Evolutionary conservation across 2,113 vertebrate genomes (phyloP).

Genomic region (Callorhinus ursinus): DNA sequence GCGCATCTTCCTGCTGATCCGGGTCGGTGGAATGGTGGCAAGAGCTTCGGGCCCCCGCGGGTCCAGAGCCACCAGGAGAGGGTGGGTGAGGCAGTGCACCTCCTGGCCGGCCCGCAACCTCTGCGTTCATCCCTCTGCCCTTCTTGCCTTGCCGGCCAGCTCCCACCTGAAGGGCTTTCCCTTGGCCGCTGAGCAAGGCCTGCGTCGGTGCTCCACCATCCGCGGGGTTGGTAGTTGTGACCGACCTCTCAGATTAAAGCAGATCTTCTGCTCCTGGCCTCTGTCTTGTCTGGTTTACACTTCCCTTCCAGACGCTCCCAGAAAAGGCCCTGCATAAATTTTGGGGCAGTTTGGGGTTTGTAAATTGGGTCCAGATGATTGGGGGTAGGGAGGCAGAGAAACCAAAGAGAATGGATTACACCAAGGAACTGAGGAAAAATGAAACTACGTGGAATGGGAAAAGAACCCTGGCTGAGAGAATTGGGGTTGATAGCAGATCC

Average conservation of each 20-base stretch:
- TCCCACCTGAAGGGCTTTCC: neutral
- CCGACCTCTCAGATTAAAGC: neutral
- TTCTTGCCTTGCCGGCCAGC: neutral
- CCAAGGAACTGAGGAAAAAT: constrained; percentile 45
- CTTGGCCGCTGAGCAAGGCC: neutral
- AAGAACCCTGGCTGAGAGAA: neutral
- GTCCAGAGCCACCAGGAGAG: too few relatives aligned
- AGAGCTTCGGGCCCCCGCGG: neutral
- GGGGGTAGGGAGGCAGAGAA: constrained; percentile 53
- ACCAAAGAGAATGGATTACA: constrained; percentile 55
- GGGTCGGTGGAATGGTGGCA: neutral
- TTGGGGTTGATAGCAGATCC: neutral
- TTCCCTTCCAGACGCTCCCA: constrained; percentile 70
- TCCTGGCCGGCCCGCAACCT: neutral
- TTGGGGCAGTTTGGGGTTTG: constrained; percentile 78
- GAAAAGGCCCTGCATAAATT: constrained; percentile 73
- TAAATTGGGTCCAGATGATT: constrained; percentile 82
- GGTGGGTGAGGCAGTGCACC: neutral
- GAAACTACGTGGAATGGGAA: neutral
- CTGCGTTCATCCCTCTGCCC: neutral
- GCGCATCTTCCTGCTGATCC: neutral
- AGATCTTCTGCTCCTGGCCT: constrained; percentile 40
- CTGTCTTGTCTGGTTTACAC: constrained; percentile 71
- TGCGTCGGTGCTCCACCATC: neutral
- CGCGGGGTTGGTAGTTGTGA: neutral